These are phyloP conservation scores for Centropus unirufus DNA, from an alignment of 2,113 vertebrate species.

Conservation along the genomic window DNA sequence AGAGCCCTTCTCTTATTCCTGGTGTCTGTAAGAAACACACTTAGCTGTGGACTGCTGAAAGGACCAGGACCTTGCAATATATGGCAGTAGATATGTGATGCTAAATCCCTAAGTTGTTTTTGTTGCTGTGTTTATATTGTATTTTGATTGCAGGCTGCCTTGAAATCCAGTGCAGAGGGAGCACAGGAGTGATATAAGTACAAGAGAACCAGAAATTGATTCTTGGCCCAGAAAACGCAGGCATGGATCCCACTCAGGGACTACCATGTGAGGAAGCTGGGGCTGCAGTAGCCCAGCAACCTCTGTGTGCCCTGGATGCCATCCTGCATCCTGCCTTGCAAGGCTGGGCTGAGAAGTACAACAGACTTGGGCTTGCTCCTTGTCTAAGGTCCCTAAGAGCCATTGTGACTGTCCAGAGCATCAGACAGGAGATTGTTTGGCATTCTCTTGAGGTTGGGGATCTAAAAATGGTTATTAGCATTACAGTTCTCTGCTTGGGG, in stretches of 20 bases:
- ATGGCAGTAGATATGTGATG: not conserved
- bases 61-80: not conserved
- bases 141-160: not conserved
- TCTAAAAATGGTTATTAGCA: not conserved
- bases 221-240: not conserved
- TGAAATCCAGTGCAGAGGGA: not conserved
- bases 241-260: not conserved
- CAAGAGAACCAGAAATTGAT: not conserved
- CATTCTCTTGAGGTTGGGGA: not conserved
- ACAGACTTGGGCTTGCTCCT: not conserved
- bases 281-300: not conserved
- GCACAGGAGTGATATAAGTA: not conserved
- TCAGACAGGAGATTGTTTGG: fast-evolving
- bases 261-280: not conserved
- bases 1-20: not conserved
- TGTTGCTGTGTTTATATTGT: not conserved
- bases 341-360: not conserved
- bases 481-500: not conserved
- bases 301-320: fast-evolving
- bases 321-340: not conserved
- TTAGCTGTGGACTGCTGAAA: not conserved
- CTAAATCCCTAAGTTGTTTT: not conserved
- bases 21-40: not conserved
- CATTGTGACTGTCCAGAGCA: fast-evolving
- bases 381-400: not conserved